Conservation (phyloP, 2,888 invertebrate species). For the Trachelus troglodyta region DNA sequence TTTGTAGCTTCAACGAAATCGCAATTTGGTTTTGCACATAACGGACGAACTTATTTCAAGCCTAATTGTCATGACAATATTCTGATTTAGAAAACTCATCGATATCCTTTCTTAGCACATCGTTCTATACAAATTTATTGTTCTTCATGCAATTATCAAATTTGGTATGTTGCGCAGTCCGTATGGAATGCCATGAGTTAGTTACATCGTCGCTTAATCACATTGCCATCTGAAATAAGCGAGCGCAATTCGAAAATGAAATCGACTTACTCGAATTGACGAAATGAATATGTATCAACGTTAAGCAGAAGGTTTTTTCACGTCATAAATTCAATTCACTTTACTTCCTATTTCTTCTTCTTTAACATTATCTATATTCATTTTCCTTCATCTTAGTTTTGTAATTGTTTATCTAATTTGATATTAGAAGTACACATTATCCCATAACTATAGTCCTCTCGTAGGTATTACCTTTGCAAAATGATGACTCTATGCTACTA, state of each 20-base stretch:
- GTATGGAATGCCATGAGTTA: neutral
- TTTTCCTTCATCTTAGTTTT: neutral
- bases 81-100: neutral
- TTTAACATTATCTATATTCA: too few species aligned
- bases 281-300: constrained; percentile 19
- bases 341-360: neutral
- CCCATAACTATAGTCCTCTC: neutral
- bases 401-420: neutral
- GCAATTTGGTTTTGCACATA: neutral
- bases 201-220: neutral
- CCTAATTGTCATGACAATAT: neutral
- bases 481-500: neutral
- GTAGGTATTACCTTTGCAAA: neutral
- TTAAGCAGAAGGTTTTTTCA: neutral
- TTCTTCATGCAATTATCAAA: neutral
- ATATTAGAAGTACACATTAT: neutral
- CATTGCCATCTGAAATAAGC: neutral
- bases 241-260: neutral
- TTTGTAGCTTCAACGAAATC: neutral
- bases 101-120: neutral
- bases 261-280: constrained; percentile 28
- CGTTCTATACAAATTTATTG: neutral
- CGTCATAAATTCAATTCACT: neutral
- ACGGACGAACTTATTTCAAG: neutral
- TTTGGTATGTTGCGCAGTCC: neutral